Percentiles rank a stretch among this genome's conserved stretches.
Conservation (phyloP, 2,797 vertebrate species). For the Ptychadena robeensis region DNA sequence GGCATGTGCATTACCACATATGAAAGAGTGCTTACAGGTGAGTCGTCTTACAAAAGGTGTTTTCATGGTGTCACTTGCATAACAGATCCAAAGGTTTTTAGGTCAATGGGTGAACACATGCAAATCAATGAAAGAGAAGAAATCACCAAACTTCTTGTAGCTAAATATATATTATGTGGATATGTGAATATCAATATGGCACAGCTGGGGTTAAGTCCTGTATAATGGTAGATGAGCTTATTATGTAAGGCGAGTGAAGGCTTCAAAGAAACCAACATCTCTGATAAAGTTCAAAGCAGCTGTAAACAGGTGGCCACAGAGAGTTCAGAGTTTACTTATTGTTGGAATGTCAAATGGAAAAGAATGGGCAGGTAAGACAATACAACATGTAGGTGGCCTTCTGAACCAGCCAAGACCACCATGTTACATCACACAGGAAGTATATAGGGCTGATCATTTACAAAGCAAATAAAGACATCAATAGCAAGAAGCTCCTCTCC, state of each 20-base stretch:
- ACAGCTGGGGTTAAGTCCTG: constrained; percentile 21
- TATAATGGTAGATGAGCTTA: constrained; percentile 21
- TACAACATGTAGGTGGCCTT: constrained; percentile 48
- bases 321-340: constrained; percentile 43
- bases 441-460: neutral
- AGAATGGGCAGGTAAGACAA: constrained; percentile 24
- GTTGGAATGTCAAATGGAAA: constrained; percentile 14
- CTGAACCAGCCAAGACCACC: constrained; percentile 24
- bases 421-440: neutral
- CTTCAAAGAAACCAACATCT: constrained; percentile 49
- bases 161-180: neutral
- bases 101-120: neutral
- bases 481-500: too few relatives aligned
- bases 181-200: neutral
- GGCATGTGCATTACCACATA: too few relatives aligned
- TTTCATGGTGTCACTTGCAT: neutral
- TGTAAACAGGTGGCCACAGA: constrained; percentile 46
- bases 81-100: neutral
- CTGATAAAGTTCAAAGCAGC: constrained; percentile 55
- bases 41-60: neutral
- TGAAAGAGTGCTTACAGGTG: too few relatives aligned
- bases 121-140: neutral
- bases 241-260: neutral
- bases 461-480: neutral
- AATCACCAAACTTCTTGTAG: too few relatives aligned